These are phyloP conservation scores for Platycheirus rosarum DNA, from an alignment of 2,888 invertebrate species.

Conservation along the genomic window DNA sequence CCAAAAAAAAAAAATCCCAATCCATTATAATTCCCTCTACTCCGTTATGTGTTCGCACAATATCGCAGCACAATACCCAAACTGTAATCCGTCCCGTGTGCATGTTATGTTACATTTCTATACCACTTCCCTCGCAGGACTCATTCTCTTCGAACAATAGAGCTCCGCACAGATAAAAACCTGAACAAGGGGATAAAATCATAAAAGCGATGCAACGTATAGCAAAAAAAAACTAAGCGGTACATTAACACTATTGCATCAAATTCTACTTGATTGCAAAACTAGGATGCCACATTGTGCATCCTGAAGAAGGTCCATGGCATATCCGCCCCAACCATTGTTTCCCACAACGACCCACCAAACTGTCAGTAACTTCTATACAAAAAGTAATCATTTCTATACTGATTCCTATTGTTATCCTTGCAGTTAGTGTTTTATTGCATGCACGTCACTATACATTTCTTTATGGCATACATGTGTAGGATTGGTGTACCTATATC, in stretches of 20 bases:
- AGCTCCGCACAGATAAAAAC: constrained; percentile 13
- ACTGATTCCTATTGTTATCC: constrained; percentile 58
- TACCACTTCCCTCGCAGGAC: constrained; percentile 45
- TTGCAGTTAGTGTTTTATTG: constrained; percentile 67
- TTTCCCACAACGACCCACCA: constrained; percentile 11
- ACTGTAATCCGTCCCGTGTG: constrained; percentile 31
- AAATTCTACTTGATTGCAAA: constrained; percentile 44
- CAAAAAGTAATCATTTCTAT: constrained; percentile 46
- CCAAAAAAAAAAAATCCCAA: background rate
- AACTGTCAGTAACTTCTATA: constrained; percentile 33
- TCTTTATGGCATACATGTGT: background rate
- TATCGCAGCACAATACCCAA: constrained; percentile 43
- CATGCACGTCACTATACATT: constrained; percentile 64
- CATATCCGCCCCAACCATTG: background rate
- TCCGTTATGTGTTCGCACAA: constrained; percentile 34
- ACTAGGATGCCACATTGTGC: constrained; percentile 24
- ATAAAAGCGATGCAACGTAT: constrained; percentile 16
- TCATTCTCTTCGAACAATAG: constrained; percentile 41
- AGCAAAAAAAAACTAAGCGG: constrained; percentile 8
- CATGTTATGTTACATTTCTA: constrained; percentile 49
- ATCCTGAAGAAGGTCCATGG: constrained; percentile 18
- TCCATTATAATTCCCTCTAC: constrained; percentile 19
- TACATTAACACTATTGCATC: constrained; percentile 62
- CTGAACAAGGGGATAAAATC: constrained; percentile 34
- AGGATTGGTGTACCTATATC: background rate